Evolutionary conservation across 2,797 vertebrate genomes (phyloP), one percentile per base, ranked within the genome.

Genomic region (Trachops cirrhosus): DNA sequence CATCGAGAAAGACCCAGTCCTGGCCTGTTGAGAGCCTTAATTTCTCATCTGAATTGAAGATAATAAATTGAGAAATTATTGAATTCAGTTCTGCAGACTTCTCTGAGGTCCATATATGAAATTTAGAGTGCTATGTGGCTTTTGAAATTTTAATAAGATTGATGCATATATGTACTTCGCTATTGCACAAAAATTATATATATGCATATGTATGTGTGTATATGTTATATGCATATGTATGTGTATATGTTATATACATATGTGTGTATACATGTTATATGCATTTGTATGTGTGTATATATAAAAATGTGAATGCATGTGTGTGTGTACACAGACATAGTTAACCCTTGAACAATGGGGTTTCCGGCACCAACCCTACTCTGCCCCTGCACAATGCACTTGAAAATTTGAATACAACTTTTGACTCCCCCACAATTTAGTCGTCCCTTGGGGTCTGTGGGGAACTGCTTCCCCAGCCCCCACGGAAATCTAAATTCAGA

Each of bases 81-180:
- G n/a, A 68, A 2, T 41, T 41, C 9, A 77, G 41, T 77, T 90
- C 59, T 67, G 34, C 22, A 64, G 71, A 48, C 7, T 75, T 75
- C 73, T 94, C 6, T 68, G 44, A 89, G 29, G 84, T 68, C n/a
- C 32, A 29, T 32, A 70, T 16, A 41, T n/a, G 24, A 39, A 93
- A 85, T 48, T 88, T 22, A 87, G 57, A 91, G 19, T 32, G 3
- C 1, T 68, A 21, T 24, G 11, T 4, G 32, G 32, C 8, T 93
- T 91, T 64, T 82, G 8, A 52, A 86, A 77, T 44, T 94, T 71
- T 89, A 82, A 78, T 86, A 89, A 93, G 93, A 91, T 24, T 14
- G 46, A 52, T 44, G 46, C 21, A 24, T 68, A 48, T 12, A 9
- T 41, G 11, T 11, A n/a, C 9, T 85, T 79, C 90, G 80, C 82